Evolutionary conservation across 1,140 invertebrate species (phyloP).

Genomic region (Lanistes nyassanus): DNA sequence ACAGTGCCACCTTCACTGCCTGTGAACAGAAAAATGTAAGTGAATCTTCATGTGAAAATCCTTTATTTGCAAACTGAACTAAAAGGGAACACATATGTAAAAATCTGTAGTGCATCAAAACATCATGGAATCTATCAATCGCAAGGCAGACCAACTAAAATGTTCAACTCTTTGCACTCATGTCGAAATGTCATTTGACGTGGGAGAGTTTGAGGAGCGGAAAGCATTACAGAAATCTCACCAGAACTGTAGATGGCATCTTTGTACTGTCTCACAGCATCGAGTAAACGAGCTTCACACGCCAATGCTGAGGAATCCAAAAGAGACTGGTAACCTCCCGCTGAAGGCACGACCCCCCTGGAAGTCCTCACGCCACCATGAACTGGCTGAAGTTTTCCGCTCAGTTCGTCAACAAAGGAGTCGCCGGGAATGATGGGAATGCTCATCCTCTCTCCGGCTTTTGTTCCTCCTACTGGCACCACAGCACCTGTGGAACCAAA

Average conservation of each 20-base stretch:
- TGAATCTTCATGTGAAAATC: no score
- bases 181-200: no score
- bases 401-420: slow-evolving; percentile 49
- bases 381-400: slow-evolving; percentile 49
- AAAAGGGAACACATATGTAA: no score
- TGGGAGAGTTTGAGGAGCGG: no score
- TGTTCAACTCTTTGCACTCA: no score
- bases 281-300: slow-evolving; percentile 51
- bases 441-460: slow-evolving; percentile 32
- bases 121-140: no score
- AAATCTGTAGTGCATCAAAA: no score
- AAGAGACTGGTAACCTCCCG: slow-evolving; percentile 59
- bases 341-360: slow-evolving; percentile 47
- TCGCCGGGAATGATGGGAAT: slow-evolving; percentile 58
- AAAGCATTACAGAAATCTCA: slow-evolving; percentile 22
- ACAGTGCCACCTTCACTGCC: slow-evolving; percentile 31
- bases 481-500: slow-evolving; percentile 45
- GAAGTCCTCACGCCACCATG: slow-evolving; percentile 46
- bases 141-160: no score
- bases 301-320: slow-evolving; percentile 57
- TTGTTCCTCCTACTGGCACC: slow-evolving; percentile 56
- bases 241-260: slow-evolving; percentile 47
- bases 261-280: slow-evolving; percentile 49
- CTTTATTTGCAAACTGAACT: no score
- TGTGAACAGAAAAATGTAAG: not conserved